These are phyloP conservation scores for Babyrousa celebensis DNA, from an alignment of 2,797 vertebrate genomes.

Conservation along the genomic window DNA sequence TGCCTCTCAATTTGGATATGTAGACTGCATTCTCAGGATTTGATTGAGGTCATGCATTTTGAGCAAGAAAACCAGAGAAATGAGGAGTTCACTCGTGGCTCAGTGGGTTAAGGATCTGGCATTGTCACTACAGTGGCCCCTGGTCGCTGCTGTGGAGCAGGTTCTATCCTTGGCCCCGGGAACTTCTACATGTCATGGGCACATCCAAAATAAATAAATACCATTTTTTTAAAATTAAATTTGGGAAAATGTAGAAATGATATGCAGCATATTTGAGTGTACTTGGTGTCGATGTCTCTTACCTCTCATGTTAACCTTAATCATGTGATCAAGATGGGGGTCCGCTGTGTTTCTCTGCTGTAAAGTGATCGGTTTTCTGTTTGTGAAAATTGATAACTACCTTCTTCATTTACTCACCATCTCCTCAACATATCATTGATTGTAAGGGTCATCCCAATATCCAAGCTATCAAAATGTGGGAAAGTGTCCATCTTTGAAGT, in stretches of 20 bases:
- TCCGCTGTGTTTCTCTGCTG: not conserved
- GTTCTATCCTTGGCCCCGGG: no score
- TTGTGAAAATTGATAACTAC: constrained; percentile 26
- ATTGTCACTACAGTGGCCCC: no score
- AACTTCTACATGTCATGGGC: no score
- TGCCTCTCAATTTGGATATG: not conserved
- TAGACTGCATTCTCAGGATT: not conserved
- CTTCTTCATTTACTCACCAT: constrained; percentile 12
- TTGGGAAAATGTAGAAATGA: not conserved
- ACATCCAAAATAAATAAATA: no score
- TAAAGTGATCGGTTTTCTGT: not conserved
- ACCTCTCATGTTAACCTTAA: not conserved
- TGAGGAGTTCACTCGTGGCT: no score
- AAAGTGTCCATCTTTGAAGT: not conserved
- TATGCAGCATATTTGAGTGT: not conserved
- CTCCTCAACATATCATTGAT: not conserved
- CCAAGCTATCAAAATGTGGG: not conserved
- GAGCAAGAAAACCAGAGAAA: not conserved
- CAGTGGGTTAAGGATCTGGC: no score
- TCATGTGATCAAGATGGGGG: not conserved
- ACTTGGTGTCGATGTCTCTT: not conserved
- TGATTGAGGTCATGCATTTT: constrained; percentile 1
- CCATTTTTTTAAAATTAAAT: no score
- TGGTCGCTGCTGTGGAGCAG: no score
- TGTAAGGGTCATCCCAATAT: not conserved